Conservation (phyloP, 53 echinoderm and acorn worm species). For the Hippasteria phrygiana region DNA sequence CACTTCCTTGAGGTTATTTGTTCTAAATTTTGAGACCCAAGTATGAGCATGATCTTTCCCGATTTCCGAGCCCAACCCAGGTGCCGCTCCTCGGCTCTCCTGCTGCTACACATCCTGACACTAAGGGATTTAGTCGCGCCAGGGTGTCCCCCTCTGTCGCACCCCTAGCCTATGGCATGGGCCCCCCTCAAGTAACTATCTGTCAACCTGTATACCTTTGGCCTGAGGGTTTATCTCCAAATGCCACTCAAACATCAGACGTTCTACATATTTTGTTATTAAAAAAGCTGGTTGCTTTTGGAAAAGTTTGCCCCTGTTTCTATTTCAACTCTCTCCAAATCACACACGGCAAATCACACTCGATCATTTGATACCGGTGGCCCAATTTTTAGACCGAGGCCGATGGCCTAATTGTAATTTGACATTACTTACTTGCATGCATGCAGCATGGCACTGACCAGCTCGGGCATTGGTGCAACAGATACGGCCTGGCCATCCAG, state of each 20-base stretch:
- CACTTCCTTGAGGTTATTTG: no score
- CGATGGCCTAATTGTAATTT: background rate
- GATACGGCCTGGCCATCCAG: conserved; percentile 81
- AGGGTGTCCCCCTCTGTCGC: conserved; percentile 29
- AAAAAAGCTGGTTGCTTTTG: no score
- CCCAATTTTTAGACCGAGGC: no score
- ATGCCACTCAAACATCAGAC: conserved; percentile 24
- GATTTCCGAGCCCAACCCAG: background rate
- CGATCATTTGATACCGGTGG: no score
- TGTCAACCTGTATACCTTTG: conserved; percentile 27
- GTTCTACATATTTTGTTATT: background rate
- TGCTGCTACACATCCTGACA: conserved; percentile 16
- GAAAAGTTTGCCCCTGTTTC: no score
- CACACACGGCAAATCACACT: no score
- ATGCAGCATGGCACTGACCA: conserved; percentile 75
- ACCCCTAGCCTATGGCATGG: conserved; percentile 37
- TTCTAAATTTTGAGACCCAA: no score
- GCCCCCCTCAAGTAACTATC: conserved; percentile 31
- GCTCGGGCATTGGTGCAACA: conserved; percentile 85
- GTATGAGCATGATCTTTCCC: background rate
- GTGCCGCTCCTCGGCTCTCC: conserved; percentile 32
- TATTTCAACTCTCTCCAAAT: no score
- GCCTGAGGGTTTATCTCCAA: background rate
- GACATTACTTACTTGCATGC: conserved; percentile 72
- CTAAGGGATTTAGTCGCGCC: conserved; percentile 33